Conservation (phyloP, 2,888 invertebrate species). For the Cistogaster globosa region DNA sequence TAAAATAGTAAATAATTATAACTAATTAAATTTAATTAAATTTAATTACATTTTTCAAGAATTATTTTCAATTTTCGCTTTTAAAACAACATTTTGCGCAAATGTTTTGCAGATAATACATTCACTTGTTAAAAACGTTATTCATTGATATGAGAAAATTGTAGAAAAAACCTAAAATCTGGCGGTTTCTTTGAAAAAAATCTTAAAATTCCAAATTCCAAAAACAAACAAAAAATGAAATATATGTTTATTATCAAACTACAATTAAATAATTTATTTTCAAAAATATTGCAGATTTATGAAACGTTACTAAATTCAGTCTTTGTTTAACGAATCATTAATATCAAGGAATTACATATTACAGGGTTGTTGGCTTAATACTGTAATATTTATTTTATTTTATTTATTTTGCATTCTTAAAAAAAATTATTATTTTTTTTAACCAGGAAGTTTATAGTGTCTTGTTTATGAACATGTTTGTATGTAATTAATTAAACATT, state of each 20-base stretch:
- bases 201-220: constrained; percentile 8
- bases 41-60: constrained; percentile 24
- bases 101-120: neutral
- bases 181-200: constrained; percentile 29
- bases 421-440: constrained; percentile 9
- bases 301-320: no score
- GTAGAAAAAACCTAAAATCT: neutral
- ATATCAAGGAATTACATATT: constrained; percentile 4
- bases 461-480: constrained; percentile 41
- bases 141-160: constrained; percentile 10
- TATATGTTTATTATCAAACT: neutral
- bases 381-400: neutral
- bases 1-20: no score
- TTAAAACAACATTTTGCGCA: constrained; percentile 1
- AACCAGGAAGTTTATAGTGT: constrained; percentile 55
- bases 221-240: neutral
- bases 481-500: constrained; percentile 41
- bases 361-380: constrained; percentile 11
- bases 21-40: constrained; percentile 46
- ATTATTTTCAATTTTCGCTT: constrained; percentile 20
- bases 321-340: constrained; percentile 14
- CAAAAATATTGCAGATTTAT: neutral
- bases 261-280: constrained; percentile 11
- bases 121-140: constrained; percentile 14
- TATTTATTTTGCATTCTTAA: constrained; percentile 1